Conservation (phyloP, 2,888 invertebrate species). For the Mythimna loreyi region DNA sequence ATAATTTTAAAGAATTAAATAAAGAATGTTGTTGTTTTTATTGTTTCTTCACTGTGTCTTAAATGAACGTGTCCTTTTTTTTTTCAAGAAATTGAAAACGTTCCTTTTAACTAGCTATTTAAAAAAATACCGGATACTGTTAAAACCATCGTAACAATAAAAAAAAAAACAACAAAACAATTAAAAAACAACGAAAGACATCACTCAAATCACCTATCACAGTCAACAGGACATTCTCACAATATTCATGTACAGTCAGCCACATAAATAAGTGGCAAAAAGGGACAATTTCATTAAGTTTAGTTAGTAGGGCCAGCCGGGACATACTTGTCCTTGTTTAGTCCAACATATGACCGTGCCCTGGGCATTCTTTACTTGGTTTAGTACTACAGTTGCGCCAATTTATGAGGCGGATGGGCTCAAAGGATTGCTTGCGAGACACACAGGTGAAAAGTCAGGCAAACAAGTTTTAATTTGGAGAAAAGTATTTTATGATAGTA, state of each 20-base stretch:
- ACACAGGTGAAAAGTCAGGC: slow-evolving; percentile 56
- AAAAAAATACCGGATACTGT: slow-evolving; percentile 13
- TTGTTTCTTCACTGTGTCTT: too few relatives aligned
- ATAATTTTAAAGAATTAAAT: too few relatives aligned
- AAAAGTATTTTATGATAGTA: neutral
- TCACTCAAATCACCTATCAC: slow-evolving; percentile 33
- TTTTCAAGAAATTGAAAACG: neutral
- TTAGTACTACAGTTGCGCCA: slow-evolving; percentile 68
- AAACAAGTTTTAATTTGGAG: neutral
- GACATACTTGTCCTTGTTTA: slow-evolving; percentile 53
- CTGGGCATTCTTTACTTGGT: slow-evolving; percentile 61
- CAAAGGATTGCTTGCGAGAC: slow-evolving; percentile 66
- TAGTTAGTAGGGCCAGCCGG: slow-evolving; percentile 59
- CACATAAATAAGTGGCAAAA: slow-evolving; percentile 58
- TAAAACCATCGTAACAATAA: neutral
- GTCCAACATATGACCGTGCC: slow-evolving; percentile 48
- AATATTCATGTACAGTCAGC: slow-evolving; percentile 20
- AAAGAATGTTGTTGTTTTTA: too few relatives aligned
- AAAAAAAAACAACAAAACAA: slow-evolving; percentile 15
- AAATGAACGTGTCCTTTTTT: too few relatives aligned
- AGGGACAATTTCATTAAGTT: slow-evolving; percentile 67
- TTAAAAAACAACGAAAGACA: neutral
- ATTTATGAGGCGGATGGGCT: slow-evolving; percentile 70
- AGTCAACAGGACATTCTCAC: slow-evolving; percentile 8
- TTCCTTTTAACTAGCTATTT: neutral